A percentile compares a stretch with the other conserved stretches of the same genome.
These are phyloP conservation scores for Distichodus sexfasciatus DNA, from an alignment of 2,797 vertebrate species.

Conservation along the genomic window DNA sequence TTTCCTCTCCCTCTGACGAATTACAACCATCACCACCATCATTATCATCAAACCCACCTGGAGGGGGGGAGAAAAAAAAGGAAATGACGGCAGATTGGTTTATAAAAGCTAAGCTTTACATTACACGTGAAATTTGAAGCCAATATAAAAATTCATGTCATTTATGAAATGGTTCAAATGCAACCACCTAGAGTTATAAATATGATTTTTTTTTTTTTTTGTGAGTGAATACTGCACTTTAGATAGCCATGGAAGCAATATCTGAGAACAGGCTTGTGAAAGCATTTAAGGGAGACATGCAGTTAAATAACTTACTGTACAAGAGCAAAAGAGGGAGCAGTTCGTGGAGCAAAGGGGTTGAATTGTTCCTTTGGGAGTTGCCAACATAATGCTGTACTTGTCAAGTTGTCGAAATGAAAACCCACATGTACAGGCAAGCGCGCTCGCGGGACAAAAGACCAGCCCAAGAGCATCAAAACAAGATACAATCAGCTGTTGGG, in stretches of 20 bases:
- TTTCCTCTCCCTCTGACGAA: slow-evolving; percentile 38
- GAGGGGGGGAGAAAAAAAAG: slow-evolving; percentile 18
- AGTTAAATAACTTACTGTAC: slow-evolving; percentile 76
- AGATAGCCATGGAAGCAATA: slow-evolving; percentile 49
- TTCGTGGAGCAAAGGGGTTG: slow-evolving; percentile 51
- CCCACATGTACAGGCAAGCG: neutral
- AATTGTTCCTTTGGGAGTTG: slow-evolving; percentile 45
- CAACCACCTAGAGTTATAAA: slow-evolving; percentile 56
- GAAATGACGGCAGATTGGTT: slow-evolving; percentile 36
- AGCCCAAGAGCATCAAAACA: neutral
- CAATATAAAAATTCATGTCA: slow-evolving; percentile 53
- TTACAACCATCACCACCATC: slow-evolving; percentile 28
- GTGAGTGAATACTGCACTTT: slow-evolving; percentile 62
- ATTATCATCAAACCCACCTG: neutral
- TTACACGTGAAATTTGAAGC: slow-evolving; percentile 45
- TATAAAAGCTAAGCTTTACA: slow-evolving; percentile 52
- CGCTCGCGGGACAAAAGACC: neutral
- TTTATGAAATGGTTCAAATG: slow-evolving; percentile 52
- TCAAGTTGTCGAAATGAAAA: slow-evolving; percentile 44
- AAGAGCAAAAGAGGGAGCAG: slow-evolving; percentile 58
- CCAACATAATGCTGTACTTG: slow-evolving; percentile 53
- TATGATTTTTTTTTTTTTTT: slow-evolving; percentile 51
- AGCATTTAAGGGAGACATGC: slow-evolving; percentile 63
- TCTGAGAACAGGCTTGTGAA: slow-evolving; percentile 57
- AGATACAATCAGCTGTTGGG: slow-evolving; percentile 23